Evolutionary conservation across 2,888 invertebrate species (phyloP).

Genomic region (Thymelicus lineola): DNA sequence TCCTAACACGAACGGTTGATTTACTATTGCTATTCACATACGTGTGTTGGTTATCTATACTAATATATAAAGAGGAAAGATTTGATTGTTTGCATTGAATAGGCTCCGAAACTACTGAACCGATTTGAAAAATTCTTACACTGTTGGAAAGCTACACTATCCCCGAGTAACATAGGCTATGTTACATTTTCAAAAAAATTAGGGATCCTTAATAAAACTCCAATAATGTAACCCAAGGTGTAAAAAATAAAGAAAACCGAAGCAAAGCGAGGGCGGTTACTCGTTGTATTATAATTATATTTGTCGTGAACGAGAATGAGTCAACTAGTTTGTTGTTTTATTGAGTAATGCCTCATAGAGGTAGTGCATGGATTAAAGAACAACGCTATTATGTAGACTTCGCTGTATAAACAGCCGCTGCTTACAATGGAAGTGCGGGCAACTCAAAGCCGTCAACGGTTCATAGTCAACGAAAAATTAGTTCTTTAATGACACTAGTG

Average conservation of each 20-base stretch:
- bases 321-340: not conserved
- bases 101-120: too few relatives aligned
- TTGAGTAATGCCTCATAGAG: constrained; percentile 19
- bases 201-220: too few relatives aligned
- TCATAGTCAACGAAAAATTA: not conserved
- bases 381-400: not conserved
- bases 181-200: too few relatives aligned
- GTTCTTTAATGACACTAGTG: too few relatives aligned
- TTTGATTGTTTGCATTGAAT: too few relatives aligned
- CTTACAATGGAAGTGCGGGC: not conserved
- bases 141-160: too few relatives aligned
- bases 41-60: constrained; percentile 2
- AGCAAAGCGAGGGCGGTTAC: too few relatives aligned
- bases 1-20: constrained; percentile 1
- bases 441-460: not conserved
- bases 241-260: too few relatives aligned
- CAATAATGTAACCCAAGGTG: too few relatives aligned
- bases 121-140: too few relatives aligned
- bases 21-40: not conserved
- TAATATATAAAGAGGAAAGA: too few relatives aligned
- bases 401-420: not conserved
- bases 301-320: not conserved
- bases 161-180: too few relatives aligned
- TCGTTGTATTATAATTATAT: constrained; percentile 1
- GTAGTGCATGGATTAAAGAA: constrained; percentile 4